A percentile compares a stretch with the other conserved stretches of the same genome.
Evolutionary conservation across 2,113 vertebrate genomes (phyloP).

Genomic region (Syrmaticus mikado): DNA sequence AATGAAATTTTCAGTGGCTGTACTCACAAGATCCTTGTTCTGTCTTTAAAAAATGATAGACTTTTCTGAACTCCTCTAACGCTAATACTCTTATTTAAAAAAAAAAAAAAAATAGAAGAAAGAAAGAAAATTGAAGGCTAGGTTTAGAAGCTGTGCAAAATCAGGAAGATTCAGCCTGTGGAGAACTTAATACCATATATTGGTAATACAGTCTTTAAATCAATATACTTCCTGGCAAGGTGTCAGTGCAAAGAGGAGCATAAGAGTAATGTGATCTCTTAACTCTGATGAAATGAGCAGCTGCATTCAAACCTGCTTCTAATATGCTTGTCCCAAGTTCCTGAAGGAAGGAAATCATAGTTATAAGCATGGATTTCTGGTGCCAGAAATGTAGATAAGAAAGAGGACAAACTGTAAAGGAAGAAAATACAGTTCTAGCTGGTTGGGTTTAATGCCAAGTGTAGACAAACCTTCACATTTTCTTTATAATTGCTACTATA

Average conservation of each 20-base stretch:
- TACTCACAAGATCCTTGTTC: neutral
- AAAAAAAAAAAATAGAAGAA: neutral
- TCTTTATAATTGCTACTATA: neutral
- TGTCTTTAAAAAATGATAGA: neutral
- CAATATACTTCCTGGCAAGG: conserved; percentile 26
- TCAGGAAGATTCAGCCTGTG: neutral
- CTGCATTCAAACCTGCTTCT: conserved; percentile 6
- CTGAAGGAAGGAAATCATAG: neutral
- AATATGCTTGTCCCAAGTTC: neutral
- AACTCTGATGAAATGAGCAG: neutral
- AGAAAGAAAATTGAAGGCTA: neutral
- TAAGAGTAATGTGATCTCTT: conserved; percentile 23
- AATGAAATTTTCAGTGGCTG: neutral
- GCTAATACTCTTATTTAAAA: neutral
- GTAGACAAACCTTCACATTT: neutral
- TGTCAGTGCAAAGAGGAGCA: conserved; percentile 19
- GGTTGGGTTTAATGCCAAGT: neutral
- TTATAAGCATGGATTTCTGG: neutral
- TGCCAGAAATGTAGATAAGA: neutral
- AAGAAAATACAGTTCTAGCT: neutral
- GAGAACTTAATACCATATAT: neutral
- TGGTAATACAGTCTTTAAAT: conserved; percentile 65
- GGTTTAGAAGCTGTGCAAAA: conserved; percentile 24
- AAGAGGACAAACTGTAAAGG: neutral
- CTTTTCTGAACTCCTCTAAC: neutral